phyloP scores from a whole-genome alignment of 2,888 invertebrate species.

The Agriotes lineatus region DNA sequence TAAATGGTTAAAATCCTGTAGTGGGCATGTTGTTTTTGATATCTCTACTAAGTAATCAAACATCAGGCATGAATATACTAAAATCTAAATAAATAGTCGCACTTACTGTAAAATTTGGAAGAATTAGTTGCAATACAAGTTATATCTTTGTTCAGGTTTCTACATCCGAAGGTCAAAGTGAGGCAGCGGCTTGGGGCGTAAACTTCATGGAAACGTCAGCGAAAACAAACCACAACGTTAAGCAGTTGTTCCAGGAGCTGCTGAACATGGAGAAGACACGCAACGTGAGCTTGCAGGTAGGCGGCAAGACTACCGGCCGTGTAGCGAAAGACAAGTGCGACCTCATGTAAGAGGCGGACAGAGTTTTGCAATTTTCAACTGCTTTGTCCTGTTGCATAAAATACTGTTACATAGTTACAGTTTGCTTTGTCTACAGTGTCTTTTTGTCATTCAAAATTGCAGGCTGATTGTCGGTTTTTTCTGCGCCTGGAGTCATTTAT shows the following conservation, averaged over 20 bases:
- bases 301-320: conserved; percentile 72
- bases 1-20: no score
- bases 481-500: not conserved
- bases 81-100: no score
- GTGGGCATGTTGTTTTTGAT: no score
- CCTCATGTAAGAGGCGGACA: conserved; percentile 60
- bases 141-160: conserved; percentile 64
- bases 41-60: no score
- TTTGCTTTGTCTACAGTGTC: no score
- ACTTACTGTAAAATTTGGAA: no score
- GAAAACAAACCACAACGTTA: conserved; percentile 98
- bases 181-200: conserved; percentile 93
- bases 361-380: conserved; percentile 2
- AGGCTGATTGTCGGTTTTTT: not conserved
- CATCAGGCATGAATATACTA: no score
- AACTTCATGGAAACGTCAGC: conserved; percentile 99
- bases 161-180: conserved; percentile 85
- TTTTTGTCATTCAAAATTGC: conserved; percentile 11
- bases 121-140: not conserved
- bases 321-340: conserved; percentile 67
- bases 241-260: conserved; percentile 95
- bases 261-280: conserved; percentile 97
- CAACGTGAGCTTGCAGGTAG: conserved; percentile 91
- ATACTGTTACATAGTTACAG: conserved; percentile 27
- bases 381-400: conserved; percentile 12